Evolutionary conservation across 2,797 vertebrate species (phyloP).

Genomic region (Xenops minutus): DNA sequence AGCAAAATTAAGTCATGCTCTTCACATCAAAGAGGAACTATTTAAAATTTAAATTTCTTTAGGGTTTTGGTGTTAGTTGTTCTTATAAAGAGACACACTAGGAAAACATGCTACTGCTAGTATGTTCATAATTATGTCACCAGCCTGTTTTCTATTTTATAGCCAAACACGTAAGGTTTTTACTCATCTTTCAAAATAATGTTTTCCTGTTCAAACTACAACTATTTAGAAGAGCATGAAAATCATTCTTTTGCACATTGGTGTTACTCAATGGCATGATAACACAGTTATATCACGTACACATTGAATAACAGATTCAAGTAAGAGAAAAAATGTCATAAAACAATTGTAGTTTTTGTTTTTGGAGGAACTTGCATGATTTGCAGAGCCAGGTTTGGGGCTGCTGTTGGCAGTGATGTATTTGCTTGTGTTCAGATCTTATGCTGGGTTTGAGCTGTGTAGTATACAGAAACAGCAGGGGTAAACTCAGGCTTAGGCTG

Average conservation of each 20-base stretch:
- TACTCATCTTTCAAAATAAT: neutral
- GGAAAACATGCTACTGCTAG: neutral
- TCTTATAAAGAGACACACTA: neutral
- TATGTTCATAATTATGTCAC: neutral
- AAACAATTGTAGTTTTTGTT: neutral
- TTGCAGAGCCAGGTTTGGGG: neutral
- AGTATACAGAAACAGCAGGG: no score
- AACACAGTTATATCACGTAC: neutral
- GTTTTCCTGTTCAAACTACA: neutral
- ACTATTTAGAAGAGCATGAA: neutral
- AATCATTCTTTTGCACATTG: neutral
- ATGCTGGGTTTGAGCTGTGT: neutral
- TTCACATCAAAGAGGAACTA: neutral
- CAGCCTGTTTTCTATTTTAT: neutral
- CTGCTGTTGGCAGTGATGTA: neutral
- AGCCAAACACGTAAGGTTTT: neutral
- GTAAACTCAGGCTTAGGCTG: neutral
- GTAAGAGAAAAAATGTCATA: neutral
- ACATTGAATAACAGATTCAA: neutral
- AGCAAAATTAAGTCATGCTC: neutral
- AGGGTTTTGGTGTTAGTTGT: neutral
- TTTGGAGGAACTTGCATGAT: neutral
- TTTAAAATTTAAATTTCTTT: neutral
- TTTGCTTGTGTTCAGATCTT: neutral
- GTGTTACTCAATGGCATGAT: neutral